Evolutionary conservation across 1,140 invertebrate genomes (phyloP).

Genomic region (Arctopsyche grandis): DNA sequence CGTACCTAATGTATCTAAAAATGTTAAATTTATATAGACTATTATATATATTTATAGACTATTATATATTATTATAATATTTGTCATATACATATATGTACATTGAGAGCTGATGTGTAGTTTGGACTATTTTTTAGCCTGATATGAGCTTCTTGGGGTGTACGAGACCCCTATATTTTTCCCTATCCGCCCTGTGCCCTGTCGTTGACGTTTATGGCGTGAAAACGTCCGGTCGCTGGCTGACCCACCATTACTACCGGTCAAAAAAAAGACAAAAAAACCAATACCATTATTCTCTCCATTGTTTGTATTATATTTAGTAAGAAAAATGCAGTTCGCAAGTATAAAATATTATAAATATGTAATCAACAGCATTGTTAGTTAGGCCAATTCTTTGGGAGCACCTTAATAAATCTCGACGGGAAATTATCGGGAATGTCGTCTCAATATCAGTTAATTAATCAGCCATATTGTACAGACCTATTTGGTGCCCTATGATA

Average conservation of each 20-base stretch:
- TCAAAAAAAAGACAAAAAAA: slow-evolving; percentile 44
- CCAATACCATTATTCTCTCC: not conserved
- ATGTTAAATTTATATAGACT: too few relatives aligned
- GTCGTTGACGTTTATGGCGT: slow-evolving; percentile 54
- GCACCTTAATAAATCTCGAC: not conserved
- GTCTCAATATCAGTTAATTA: slow-evolving; percentile 53
- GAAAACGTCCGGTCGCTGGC: slow-evolving; percentile 53
- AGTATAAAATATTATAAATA: too few relatives aligned
- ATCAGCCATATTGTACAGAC: slow-evolving; percentile 48
- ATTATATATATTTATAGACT: too few relatives aligned
- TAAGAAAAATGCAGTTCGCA: too few relatives aligned
- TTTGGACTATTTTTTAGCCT: too few relatives aligned
- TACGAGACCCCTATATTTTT: slow-evolving; percentile 28
- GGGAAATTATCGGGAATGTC: not conserved
- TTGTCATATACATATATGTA: too few relatives aligned
- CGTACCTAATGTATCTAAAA: not conserved
- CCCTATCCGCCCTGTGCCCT: slow-evolving; percentile 44
- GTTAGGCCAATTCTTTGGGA: too few relatives aligned
- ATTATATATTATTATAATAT: too few relatives aligned
- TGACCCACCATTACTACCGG: slow-evolving; percentile 48
- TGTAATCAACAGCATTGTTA: too few relatives aligned
- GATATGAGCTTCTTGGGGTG: not conserved
- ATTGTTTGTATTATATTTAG: slow-evolving; percentile 5
- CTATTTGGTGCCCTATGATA: slow-evolving; percentile 31
- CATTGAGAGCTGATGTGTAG: too few relatives aligned